Conservation (phyloP, 2,888 invertebrate species). For the Orgyia antiqua region DNA sequence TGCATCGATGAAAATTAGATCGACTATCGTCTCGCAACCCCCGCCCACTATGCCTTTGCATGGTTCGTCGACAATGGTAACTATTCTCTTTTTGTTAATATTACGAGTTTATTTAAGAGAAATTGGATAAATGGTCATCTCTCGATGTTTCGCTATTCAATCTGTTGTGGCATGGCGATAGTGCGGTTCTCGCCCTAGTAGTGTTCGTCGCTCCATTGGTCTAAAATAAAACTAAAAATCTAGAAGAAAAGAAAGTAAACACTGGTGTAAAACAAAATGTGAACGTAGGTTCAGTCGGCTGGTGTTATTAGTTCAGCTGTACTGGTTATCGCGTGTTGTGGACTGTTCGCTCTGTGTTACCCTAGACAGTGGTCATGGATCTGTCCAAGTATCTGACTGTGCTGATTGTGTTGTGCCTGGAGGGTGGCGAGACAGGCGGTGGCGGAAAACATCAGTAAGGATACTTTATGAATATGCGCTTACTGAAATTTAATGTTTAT, state of each 20-base stretch:
- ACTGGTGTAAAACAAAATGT: slow-evolving; percentile 57
- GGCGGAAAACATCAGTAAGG: slow-evolving; percentile 67
- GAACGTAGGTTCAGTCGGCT: slow-evolving; percentile 35
- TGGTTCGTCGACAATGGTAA: slow-evolving; percentile 45
- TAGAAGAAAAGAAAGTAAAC: slow-evolving; percentile 44
- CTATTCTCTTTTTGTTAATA: slow-evolving; percentile 69
- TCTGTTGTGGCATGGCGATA: slow-evolving; percentile 46
- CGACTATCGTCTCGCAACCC: slow-evolving; percentile 29
- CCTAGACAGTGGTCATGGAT: slow-evolving; percentile 38
- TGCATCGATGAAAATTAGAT: slow-evolving; percentile 36
- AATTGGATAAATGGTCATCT: slow-evolving; percentile 77
- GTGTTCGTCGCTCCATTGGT: slow-evolving; percentile 37
- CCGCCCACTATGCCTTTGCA: slow-evolving; percentile 33
- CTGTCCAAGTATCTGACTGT: slow-evolving; percentile 48
- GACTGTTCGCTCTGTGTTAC: slow-evolving; percentile 27
- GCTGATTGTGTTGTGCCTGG: slow-evolving; percentile 47
- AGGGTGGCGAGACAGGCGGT: slow-evolving; percentile 57
- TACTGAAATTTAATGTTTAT: no score
- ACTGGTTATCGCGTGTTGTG: slow-evolving; percentile 29
- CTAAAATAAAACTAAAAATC: slow-evolving; percentile 44
- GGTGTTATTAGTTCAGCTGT: slow-evolving; percentile 36
- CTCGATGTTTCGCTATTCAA: slow-evolving; percentile 65
- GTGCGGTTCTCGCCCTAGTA: slow-evolving; percentile 41
- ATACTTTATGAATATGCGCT: no score
- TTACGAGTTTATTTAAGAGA: slow-evolving; percentile 76